Evolutionary conservation across 2,113 vertebrate genomes (phyloP).

Genomic region (Colistium nudipinnis): DNA sequence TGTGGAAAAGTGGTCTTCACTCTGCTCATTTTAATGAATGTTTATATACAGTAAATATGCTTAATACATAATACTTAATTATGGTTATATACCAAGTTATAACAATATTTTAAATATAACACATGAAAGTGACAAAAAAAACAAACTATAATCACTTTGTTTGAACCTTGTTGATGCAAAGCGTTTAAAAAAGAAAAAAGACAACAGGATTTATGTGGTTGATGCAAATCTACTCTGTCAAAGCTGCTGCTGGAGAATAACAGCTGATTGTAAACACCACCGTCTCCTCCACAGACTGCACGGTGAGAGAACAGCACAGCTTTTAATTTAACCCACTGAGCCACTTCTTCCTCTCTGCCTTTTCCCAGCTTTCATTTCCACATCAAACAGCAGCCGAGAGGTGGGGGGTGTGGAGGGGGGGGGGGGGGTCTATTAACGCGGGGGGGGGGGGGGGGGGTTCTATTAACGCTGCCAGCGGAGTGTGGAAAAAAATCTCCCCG

Average conservation of each 20-base stretch:
- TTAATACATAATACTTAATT: no score
- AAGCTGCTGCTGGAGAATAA: not conserved
- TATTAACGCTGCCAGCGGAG: conserved; percentile 84
- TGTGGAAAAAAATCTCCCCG: conserved; percentile 84
- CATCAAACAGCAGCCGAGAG: conserved; percentile 79
- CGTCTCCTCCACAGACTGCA: not conserved
- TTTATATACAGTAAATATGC: no score
- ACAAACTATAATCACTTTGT: no score
- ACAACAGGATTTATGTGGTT: no score
- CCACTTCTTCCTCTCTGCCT: conserved; percentile 65
- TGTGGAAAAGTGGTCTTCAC: no score
- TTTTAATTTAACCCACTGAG: conserved; percentile 84
- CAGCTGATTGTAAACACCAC: not conserved
- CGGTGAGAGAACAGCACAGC: conserved; percentile 18
- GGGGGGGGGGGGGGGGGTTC: conserved; percentile 56
- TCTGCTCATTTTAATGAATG: no score
- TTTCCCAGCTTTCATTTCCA: conserved; percentile 83
- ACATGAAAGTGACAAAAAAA: no score
- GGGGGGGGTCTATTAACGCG: not conserved
- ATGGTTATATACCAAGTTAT: no score
- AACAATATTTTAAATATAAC: no score
- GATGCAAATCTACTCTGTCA: no score
- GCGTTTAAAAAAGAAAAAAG: no score
- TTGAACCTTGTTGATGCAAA: not conserved
- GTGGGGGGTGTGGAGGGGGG: not conserved